Base-by-base conservation (phyloP, 2,888 invertebrate species). In the Anaspis maculata region DNA sequence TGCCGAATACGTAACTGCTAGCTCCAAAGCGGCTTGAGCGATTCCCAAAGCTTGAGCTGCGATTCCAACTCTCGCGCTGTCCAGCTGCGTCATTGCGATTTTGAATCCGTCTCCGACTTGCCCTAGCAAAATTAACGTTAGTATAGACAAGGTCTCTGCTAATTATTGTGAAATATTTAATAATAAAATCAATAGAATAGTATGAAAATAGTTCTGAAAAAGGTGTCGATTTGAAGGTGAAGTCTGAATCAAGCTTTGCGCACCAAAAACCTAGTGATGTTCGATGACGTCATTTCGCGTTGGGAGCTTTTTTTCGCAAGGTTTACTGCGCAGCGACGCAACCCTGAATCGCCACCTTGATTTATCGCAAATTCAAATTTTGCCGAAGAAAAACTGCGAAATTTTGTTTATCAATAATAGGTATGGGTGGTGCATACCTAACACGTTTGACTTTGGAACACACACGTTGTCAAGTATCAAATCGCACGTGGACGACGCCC, bases 41-140 rank as follows among this genome's bases (percentile, higher is more conserved):
- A 85, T 85, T 25, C 83, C 83, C 3, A 84, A 63, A 19, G 81
- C 84, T 57, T 84, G 84, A 0, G 79, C 73, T 1, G 84, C 80
- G 44, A 85, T 82, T 1, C 84, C 85, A 24, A 85, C 77, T 47
- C 85, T 62, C 0, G 75, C 84, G 54, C 75, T 75, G 64, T 84
- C 83, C 24, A 77, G 61, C 53, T 77, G 76, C 26, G 57, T 69
- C 83, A 85, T 83, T 13, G 84, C 84, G 37, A 82, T 75, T 57
- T 71, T 73, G 66, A 85, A 85, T 3, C 84, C 84, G 27, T 73
- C 72, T 1, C 83, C 83, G 25, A 66, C 45, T 39, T 39, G 71
- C 9, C 80, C 54, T 12, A 73, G 46, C 14, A 26, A 28, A 25
- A 29, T 14, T 25, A 6, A 30, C 12, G n/a, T n/a, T n/a, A n/a